phyloP scores from a whole-genome alignment of 2,113 vertebrate genomes.

The Prionailurus viverrinus region DNA sequence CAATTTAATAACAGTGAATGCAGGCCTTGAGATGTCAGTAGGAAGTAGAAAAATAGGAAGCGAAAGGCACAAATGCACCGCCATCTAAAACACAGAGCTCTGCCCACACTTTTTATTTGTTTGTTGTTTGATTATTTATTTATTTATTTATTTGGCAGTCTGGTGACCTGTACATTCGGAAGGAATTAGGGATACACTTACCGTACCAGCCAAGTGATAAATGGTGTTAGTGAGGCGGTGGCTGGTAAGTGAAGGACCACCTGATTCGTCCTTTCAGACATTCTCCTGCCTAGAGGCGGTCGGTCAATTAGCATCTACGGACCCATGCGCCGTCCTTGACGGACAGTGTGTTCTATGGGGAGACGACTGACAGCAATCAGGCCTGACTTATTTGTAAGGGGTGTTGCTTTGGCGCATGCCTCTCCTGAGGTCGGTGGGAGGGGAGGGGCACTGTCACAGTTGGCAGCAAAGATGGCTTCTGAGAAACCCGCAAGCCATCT shows the following conservation, averaged over 20 bases:
- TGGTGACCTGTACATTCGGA: neutral
- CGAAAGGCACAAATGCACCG: neutral
- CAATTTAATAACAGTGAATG: conserved; percentile 27
- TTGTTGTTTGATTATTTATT: neutral
- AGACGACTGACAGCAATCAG: neutral
- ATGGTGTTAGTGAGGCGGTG: neutral
- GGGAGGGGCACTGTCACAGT: neutral
- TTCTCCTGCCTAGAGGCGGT: conserved; percentile 57
- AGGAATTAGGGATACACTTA: neutral
- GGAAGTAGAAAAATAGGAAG: conserved; percentile 39
- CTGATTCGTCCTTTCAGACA: conserved; percentile 21
- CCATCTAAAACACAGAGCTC: neutral
- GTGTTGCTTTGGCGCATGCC: neutral
- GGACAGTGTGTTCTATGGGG: neutral
- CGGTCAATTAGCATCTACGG: neutral
- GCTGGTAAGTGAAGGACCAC: neutral
- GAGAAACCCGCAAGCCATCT: neutral
- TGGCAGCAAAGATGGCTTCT: neutral
- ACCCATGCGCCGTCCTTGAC: conserved; percentile 23
- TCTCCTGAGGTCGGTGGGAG: neutral
- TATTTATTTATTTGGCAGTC: neutral
- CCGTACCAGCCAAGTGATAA: conserved; percentile 16
- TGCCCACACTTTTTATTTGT: neutral
- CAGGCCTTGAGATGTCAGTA: neutral
- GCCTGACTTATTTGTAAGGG: neutral